Percentiles rank a stretch among this genome's conserved stretches.
Evolutionary conservation across 1,140 invertebrate species (phyloP).

Genomic region (Yoshiicerus persimilis): DNA sequence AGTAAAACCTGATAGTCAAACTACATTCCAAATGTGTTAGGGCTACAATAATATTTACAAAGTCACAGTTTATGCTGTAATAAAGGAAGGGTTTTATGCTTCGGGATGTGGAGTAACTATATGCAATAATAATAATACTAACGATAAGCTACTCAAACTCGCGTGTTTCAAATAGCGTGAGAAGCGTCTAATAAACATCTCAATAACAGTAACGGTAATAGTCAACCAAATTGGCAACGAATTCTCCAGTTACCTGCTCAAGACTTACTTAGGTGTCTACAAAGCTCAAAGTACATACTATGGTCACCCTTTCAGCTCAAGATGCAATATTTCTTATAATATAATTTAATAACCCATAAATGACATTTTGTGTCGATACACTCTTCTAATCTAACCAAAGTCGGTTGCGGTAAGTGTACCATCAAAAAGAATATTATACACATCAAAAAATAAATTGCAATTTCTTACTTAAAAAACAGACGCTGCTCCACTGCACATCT

Average conservation of each 20-base stretch:
- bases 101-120: neutral
- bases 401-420: no score
- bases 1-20: neutral
- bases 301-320: no score
- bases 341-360: no score
- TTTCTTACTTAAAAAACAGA: conserved; percentile 93
- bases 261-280: no score
- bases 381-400: neutral
- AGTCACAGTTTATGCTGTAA: neutral
- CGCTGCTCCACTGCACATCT: conserved; percentile 94
- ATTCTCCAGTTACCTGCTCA: neutral
- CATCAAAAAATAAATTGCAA: neutral
- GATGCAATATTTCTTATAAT: no score
- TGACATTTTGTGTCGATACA: no score
- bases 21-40: neutral
- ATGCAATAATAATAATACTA: neutral
- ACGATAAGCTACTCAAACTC: neutral
- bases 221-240: neutral
- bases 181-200: neutral
- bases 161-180: neutral
- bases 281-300: no score
- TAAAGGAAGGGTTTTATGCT: neutral
- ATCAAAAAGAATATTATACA: neutral
- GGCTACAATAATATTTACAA: neutral
- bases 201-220: neutral